Base-by-base conservation (phyloP, 2,888 invertebrate species). In the Encarsia formosa region DNA sequence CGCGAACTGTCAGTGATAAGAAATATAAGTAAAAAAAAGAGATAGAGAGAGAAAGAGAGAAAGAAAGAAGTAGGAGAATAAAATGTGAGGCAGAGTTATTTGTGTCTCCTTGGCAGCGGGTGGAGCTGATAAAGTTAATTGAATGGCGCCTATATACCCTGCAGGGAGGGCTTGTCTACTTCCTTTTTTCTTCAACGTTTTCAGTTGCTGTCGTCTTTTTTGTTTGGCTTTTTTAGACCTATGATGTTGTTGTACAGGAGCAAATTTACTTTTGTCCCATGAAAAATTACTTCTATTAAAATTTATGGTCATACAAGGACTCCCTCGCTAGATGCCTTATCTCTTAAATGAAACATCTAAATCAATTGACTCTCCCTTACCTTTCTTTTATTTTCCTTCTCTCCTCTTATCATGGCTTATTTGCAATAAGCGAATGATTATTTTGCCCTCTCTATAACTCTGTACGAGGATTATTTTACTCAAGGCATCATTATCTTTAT, bases 101-200 rank as follows among this genome's bases (percentile, higher is more conserved):
- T 38, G 61, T 59, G 62, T 60, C 62, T 54, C 61, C 58, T 62
- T 57, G 49, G 50, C n/a, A n/a, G n/a, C n/a, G n/a, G n/a, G n/a
- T n/a, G n/a, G n/a, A n/a, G n/a, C n/a, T 67, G 67, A 68, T 68
- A 68, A 68, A 68, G 63, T 68, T 68, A 68, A 68, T 68, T 68
- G 68, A 68, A 68, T 66, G 63, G 63, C 64, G 2, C 31, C 46
- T 37, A 31, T 26, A 29, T 18, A 38, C n/a, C 37, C 45, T 46
- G 38, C 45, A n/a, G 45, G 37, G 18, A 23, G 32, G 24, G 23
- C 15, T 18, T 15, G 41, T 29, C 29, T 41, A 41, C 18, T 22
- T 32, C 26, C 31, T 16, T 20, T 19, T 13, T n/a, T n/a, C n/a
- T n/a, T n/a, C n/a, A n/a, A n/a, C n/a, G n/a, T n/a, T n/a, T n/a